Base-by-base conservation (phyloP, 2,888 invertebrate species). In the Cataglyphis rosenhaueri region DNA sequence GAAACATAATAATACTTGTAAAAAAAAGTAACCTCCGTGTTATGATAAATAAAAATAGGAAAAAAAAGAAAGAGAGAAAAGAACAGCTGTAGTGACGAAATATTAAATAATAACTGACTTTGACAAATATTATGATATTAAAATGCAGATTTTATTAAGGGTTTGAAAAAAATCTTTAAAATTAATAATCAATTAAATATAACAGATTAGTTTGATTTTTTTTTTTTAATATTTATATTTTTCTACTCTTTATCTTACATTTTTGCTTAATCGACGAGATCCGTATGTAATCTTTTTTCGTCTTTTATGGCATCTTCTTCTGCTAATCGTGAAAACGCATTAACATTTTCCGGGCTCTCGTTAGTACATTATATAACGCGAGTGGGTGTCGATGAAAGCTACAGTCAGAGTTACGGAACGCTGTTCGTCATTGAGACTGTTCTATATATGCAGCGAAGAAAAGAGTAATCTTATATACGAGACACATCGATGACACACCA, bases 311-410 rank as follows among this genome's bases (percentile, higher is more conserved):
- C 2, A 44, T 70, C n/a, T 35, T 9, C 48, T 62, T 32, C 57
- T 52, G 15, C 44, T 48, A 32, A 44, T 44, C 18, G 21, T 59
- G 21, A 68, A 68, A 79, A 18, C n/a, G 12, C 59, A 70, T 44
- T 78, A 68, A 70, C 18, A 9, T 70, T 59, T 35, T 48, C 12
- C 59, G 35, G 18, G 32, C 59, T 44, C 10, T 44, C 52, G 81
- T 76, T 74, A 59, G 18, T 55, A 55, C 78, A 87, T 89, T 89
- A 89, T 62, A 76, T 89, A 89, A 89, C 84, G 48, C 64, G 71
- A 83, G 88, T 89, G 88, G 85, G 88, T 87, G 87, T 87, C 82
- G 89, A 89, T 88, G 89, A 89, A 85, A 89, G 89, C 86, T 84
- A 88, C 81, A 62, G 66, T 85, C 70, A 41, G 57, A 83, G 82